Base-by-base conservation (phyloP, 2,888 invertebrate species). In the Sphaerophoria taeniata region DNA sequence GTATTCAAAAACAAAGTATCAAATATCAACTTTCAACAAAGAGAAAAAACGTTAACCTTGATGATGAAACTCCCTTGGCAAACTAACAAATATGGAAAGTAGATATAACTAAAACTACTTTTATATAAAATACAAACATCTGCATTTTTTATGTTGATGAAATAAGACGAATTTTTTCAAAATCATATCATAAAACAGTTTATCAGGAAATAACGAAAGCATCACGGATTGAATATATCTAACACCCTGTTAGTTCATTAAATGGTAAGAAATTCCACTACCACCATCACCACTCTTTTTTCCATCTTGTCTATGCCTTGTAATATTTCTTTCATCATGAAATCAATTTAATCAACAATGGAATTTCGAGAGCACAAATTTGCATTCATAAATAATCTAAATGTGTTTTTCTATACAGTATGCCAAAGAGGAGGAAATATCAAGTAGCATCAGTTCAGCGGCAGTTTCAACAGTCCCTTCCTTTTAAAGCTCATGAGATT, bases 331-430 rank as follows among this genome's bases (percentile, higher is more conserved):
- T 85, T 85, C 81, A 76, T 85, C 76, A 39, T 76, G 53, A 76
- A 85, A 85, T 85, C 85, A 85, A 85, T 85, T 85, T 85, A 80
- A 81, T 85, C 85, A 85, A 85, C 85, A 85, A 85, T 85, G 63
- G 81, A 76, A 76, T 76, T 76, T 85, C 76, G 81, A 85, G 85
- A 61, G 81, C 85, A 76, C 76, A 70, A 85, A 85, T 85, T 85
- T 85, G 76, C 81, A 85, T 85, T 85, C 81, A 85, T 85, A 85
- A 85, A 85, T 85, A 85, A 85, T 81, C 81, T 63, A 71, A 76
- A 60, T 77, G 47, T 80, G 72, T 69, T 63, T 43, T 56, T 36
- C 24, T 53, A 69, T 55, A 60, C 36, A 58, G 65, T 24, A 24
- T 71, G 74, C 16, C 45, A 63, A 63, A 60, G 47, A 69, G 24